phyloP scores from a whole-genome alignment of 2,113 vertebrate species.

The Sarotherodon lohbergeri region DNA sequence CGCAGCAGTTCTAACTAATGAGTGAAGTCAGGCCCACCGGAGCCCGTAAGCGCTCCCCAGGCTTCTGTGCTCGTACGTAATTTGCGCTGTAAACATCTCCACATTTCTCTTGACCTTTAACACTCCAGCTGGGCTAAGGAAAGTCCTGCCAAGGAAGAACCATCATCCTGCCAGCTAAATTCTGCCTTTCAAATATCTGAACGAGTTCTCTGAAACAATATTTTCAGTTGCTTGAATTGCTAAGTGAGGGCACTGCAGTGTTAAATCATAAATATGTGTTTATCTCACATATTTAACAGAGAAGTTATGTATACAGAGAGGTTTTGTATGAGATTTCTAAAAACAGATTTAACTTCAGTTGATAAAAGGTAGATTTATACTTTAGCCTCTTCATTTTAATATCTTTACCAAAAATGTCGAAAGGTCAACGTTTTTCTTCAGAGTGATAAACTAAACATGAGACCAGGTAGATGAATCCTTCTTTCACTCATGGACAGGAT shows the following conservation, averaged over 20 bases:
- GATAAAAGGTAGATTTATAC: neutral
- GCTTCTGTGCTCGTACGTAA: constrained; percentile 16
- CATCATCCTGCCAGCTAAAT: neutral
- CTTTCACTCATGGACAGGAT: neutral
- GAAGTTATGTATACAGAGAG: neutral
- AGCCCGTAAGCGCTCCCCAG: constrained; percentile 23
- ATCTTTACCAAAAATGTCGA: neutral
- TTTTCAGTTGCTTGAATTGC: neutral
- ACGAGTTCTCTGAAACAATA: neutral
- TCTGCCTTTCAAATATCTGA: neutral
- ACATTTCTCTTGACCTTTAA: constrained; percentile 29
- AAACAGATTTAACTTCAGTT: neutral
- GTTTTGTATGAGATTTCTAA: neutral
- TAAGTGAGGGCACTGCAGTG: neutral
- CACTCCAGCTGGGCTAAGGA: constrained; percentile 6
- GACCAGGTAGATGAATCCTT: too few relatives aligned
- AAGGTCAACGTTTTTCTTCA: neutral
- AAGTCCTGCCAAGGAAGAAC: constrained; percentile 4
- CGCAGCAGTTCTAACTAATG: constrained; percentile 21
- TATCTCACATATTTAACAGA: neutral
- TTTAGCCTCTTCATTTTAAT: neutral
- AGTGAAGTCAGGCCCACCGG: constrained; percentile 7
- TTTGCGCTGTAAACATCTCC: constrained; percentile 32
- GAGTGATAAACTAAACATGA: neutral
- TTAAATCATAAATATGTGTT: neutral